Evolutionary conservation across 2,888 invertebrate genomes (phyloP), one percentile per base, ranked within the genome.

Genomic region (Cryptus viduatorius): DNA sequence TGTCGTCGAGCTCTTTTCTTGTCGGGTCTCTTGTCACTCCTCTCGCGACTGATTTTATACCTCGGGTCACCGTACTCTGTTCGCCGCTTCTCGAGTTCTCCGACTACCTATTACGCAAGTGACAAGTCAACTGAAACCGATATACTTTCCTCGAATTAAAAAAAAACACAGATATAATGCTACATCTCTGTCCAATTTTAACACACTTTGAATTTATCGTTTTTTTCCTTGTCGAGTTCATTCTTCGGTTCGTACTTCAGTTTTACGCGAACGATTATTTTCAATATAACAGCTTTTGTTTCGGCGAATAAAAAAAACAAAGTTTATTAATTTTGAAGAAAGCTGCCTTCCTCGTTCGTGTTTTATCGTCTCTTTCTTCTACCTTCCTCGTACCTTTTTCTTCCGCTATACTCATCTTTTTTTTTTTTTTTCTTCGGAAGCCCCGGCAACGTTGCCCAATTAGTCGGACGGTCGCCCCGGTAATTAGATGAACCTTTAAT

Each of bases 401-500:
- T 67, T 69, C 53, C 42, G 69, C 48, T 59, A 12, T 61, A 10
- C 10, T 31, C 14, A 5, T 53, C 19, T n/a, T 19, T 61, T 24
- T 61, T 16, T 48, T 72, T 48, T 37, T 48, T 42, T 42, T 76
- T 53, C 50, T 50, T 42, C 29, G 56, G 85, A 67, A 86, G 88
- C 84, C 78, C 84, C 67, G 78, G 53, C 82, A 81, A 84, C 72
- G 84, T 81, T n/a, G 65, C 64, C 89, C 89, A 89, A 89, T 90
- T 90, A 90, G 89, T 87, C 89, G 87, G 77, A 86, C 85, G 86
- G 89, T 88, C 88, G 87, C 84, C 77, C 87, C 87, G 91, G 91
- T 93, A 93, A 93, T 93, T 93, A 92, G 90, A 93, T 91, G 90
- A 93, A 92, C 91, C 89, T 88, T 91, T 92, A 93, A 93, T 93